Evolutionary conservation across 2,888 invertebrate species (phyloP).

Genomic region (Sesia bembeciformis): DNA sequence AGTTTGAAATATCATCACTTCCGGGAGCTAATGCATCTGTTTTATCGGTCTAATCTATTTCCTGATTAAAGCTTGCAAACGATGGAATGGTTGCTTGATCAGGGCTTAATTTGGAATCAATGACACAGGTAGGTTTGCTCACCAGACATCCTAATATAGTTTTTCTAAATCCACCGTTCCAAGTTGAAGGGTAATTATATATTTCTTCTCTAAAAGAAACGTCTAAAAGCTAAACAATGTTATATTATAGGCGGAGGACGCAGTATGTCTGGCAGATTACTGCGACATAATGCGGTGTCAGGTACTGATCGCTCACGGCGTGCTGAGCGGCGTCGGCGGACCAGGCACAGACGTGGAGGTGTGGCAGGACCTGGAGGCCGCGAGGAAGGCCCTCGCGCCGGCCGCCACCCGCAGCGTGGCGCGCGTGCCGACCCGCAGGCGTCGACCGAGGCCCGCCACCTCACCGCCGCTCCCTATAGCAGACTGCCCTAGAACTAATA

Average conservation of each 20-base stretch:
- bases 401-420: slow-evolving; percentile 70
- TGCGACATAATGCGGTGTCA: slow-evolving; percentile 98
- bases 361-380: slow-evolving; percentile 86
- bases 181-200: no score
- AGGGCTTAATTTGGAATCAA: no score
- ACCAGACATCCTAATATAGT: no score
- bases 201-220: no score
- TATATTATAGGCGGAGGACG: slow-evolving; percentile 84
- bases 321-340: slow-evolving; percentile 77
- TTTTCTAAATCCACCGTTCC: no score
- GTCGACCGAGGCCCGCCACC: slow-evolving; percentile 14
- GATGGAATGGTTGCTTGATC: no score
- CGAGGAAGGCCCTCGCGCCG: slow-evolving; percentile 76
- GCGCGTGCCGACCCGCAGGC: slow-evolving; percentile 44
- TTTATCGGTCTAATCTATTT: no score
- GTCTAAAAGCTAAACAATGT: not conserved
- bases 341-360: slow-evolving; percentile 87
- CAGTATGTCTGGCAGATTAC: slow-evolving; percentile 93
- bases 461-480: slow-evolving; percentile 19
- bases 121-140: no score
- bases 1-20: no score
- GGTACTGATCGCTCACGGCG: slow-evolving; percentile 84
- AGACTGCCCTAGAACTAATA: slow-evolving; percentile 51
- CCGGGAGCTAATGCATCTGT: no score
- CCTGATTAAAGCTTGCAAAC: no score